These are phyloP conservation scores for Mylabris phalerata DNA, from an alignment of 1,140 invertebrate species.

Conservation along the genomic window DNA sequence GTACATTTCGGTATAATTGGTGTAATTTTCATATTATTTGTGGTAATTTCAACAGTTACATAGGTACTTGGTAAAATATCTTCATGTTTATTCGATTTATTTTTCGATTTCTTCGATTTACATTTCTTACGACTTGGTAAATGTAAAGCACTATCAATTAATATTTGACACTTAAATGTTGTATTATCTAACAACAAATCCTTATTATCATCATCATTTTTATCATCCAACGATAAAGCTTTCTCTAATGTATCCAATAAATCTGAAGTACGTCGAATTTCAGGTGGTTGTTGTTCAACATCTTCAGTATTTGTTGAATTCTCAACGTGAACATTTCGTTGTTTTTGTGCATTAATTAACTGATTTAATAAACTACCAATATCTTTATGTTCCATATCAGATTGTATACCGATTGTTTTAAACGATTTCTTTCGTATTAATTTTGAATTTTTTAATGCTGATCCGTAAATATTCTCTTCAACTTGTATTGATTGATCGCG, in stretches of 20 bases:
- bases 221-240: constrained; percentile 31
- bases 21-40: constrained; percentile 42
- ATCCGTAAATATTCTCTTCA: neutral
- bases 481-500: neutral
- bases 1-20: constrained; percentile 46
- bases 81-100: constrained; percentile 26
- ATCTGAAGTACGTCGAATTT: constrained; percentile 32
- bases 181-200: neutral
- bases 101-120: constrained; percentile 30
- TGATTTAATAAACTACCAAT: constrained; percentile 20
- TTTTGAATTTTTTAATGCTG: neutral
- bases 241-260: constrained; percentile 44
- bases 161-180: constrained; percentile 44
- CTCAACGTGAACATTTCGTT: constrained; percentile 2
- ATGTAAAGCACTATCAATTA: constrained; percentile 51
- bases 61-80: constrained; percentile 48
- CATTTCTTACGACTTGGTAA: constrained; percentile 46
- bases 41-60: constrained; percentile 50
- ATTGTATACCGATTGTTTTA: constrained; percentile 12
- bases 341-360: constrained; percentile 17
- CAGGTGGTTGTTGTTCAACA: neutral
- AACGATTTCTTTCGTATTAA: neutral
- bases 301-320: constrained; percentile 25
- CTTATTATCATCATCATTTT: neutral
- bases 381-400: constrained; percentile 9